These are phyloP conservation scores for Epinephelus malabaricus DNA, from an alignment of 2,797 vertebrate species.

Conservation along the genomic window DNA sequence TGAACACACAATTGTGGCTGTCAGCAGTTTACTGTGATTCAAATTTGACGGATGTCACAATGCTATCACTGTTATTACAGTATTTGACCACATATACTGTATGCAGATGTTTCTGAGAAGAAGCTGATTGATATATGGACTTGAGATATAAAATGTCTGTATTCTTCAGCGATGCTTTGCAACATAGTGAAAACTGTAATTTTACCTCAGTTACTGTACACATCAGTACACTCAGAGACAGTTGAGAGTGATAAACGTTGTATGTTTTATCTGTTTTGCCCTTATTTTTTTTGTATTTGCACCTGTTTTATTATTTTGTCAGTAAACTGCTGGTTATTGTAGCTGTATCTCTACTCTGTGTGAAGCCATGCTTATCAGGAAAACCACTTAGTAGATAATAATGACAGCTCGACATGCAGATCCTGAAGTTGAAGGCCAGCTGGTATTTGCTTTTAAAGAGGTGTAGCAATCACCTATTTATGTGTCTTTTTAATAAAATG, in stretches of 20 bases:
- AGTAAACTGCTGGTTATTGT: conserved; percentile 65
- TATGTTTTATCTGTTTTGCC: conserved; percentile 18
- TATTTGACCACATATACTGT: conserved; percentile 41
- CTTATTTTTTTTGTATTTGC: conserved; percentile 42
- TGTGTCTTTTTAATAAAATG: background rate
- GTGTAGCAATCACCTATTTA: background rate
- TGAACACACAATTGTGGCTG: conserved; percentile 13
- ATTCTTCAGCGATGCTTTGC: conserved; percentile 24
- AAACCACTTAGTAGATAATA: conserved; percentile 5
- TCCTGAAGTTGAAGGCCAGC: background rate
- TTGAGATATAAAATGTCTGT: conserved; percentile 19
- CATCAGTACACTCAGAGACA: conserved; percentile 5
- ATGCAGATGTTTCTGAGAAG: conserved; percentile 20
- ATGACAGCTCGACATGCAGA: background rate
- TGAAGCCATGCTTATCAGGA: background rate
- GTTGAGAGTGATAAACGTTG: conserved; percentile 21
- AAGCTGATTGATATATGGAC: conserved; percentile 13
- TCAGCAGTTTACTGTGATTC: conserved; percentile 56
- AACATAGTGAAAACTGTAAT: conserved; percentile 26
- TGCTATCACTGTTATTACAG: conserved; percentile 26
- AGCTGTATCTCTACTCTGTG: conserved; percentile 44
- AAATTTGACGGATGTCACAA: conserved; percentile 29
- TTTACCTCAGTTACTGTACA: conserved; percentile 36
- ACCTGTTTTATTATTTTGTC: conserved; percentile 44
- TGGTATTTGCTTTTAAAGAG: conserved; percentile 1